These are phyloP conservation scores for Podotricha telesiphe DNA, from an alignment of 2,888 invertebrate species.

Conservation along the genomic window DNA sequence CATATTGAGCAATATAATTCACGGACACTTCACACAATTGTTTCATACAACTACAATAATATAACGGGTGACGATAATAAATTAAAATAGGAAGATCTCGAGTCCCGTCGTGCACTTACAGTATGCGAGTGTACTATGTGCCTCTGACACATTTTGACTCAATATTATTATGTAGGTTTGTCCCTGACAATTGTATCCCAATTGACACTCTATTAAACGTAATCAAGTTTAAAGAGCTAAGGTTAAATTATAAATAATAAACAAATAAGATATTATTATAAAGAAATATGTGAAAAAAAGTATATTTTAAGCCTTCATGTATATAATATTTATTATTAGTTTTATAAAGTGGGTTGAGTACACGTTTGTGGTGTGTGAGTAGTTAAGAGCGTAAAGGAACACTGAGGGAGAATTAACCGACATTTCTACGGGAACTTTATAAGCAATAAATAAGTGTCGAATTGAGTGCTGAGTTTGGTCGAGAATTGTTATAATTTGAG, in stretches of 20 bases:
- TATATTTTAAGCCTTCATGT: not conserved
- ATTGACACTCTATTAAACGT: constrained; percentile 47
- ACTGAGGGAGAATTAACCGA: too few species aligned
- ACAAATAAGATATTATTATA: constrained; percentile 2
- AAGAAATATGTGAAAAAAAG: not conserved
- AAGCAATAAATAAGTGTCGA: too few species aligned
- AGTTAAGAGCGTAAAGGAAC: too few species aligned
- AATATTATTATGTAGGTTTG: constrained; percentile 51
- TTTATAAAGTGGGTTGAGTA: too few species aligned
- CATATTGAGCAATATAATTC: constrained; percentile 33
- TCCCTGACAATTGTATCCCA: constrained; percentile 60
- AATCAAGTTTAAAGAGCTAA: constrained; percentile 36
- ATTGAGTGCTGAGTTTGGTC: too few species aligned
- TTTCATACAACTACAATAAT: constrained; percentile 9
- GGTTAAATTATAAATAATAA: constrained; percentile 25
- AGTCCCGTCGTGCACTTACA: constrained; percentile 34
- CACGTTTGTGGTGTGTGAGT: too few species aligned
- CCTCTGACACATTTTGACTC: constrained; percentile 38
- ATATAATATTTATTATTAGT: too few species aligned
- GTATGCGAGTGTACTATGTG: constrained; percentile 46
- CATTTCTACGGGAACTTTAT: too few species aligned
- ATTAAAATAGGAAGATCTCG: constrained; percentile 33
- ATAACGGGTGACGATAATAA: constrained; percentile 25
- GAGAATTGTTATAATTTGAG: too few species aligned
- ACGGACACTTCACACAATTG: constrained; percentile 38